A percentile compares a stretch with the other conserved stretches of the same genome.
phyloP scores from a whole-genome alignment of 1,140 invertebrate species.

The Copidosoma floridanum region DNA sequence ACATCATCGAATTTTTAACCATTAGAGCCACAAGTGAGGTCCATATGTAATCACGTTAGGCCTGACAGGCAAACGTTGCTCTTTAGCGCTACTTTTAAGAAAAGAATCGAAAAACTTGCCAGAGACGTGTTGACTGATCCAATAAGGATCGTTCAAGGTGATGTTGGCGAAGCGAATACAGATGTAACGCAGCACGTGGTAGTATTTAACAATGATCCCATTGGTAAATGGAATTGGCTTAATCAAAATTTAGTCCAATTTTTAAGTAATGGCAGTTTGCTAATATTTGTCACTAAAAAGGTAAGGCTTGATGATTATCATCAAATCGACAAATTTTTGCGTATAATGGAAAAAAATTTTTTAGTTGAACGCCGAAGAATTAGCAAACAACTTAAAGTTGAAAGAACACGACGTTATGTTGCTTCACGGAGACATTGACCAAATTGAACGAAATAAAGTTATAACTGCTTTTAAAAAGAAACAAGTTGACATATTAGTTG shows the following conservation, averaged over 20 bases:
- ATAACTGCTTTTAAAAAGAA: conserved; percentile 93
- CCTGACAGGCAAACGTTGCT: conserved; percentile 93
- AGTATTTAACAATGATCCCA: conserved; percentile 72
- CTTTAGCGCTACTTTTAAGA: conserved; percentile 97
- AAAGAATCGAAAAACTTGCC: conserved; percentile 90
- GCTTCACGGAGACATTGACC: conserved; percentile 97
- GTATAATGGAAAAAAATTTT: not conserved
- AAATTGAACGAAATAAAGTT: conserved; percentile 95
- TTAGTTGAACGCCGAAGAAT: conserved; percentile 83
- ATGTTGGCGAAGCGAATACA: conserved; percentile 91
- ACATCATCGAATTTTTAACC: not conserved
- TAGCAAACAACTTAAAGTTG: conserved; percentile 85
- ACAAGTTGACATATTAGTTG: conserved; percentile 87
- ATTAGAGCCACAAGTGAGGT: conserved; percentile 85
- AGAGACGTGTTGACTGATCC: conserved; percentile 92
- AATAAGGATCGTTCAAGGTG: conserved; percentile 88
- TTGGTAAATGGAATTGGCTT: conserved; percentile 93
- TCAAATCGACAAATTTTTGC: not conserved
- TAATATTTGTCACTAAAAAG: conserved; percentile 99
- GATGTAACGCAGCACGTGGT: conserved; percentile 88
- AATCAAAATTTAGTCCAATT: conserved; percentile 84
- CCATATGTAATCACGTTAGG: conserved; percentile 94
- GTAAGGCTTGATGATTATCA: conserved; percentile 58
- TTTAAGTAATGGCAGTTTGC: conserved; percentile 82
- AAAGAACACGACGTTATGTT: conserved; percentile 87